phyloP scores from a whole-genome alignment of 2,888 invertebrate species.

The Phyto melanocephala region DNA sequence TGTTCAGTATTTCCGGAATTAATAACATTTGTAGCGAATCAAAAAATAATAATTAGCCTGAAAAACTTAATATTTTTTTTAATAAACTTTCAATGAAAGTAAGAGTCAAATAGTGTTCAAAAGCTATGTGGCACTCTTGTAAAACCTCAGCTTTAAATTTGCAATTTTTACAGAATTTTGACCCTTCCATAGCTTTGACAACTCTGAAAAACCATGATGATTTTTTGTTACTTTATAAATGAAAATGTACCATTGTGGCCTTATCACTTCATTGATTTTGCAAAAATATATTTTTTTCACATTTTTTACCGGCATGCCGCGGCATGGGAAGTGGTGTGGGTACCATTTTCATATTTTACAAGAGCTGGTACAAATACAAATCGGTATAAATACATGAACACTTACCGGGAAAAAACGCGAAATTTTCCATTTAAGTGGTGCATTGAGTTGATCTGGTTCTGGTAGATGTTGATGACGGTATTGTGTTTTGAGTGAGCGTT shows the following conservation, averaged over 20 bases:
- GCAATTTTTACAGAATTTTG: no score
- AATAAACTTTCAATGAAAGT: no score
- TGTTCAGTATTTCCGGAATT: no score
- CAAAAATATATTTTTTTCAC: constrained; percentile 36
- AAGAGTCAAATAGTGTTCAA: no score
- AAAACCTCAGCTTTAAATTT: no score
- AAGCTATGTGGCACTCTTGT: no score
- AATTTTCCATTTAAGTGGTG: constrained; percentile 58
- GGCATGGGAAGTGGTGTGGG: constrained; percentile 13
- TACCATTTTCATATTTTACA: background rate
- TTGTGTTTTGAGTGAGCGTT: background rate
- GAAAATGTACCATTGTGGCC: constrained; percentile 62
- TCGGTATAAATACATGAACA: background rate
- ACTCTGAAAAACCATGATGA: constrained; percentile 3
- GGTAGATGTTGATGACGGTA: background rate
- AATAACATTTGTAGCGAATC: no score
- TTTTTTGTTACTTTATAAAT: constrained; percentile 47
- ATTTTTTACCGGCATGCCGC: constrained; percentile 56
- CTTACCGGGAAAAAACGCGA: constrained; percentile 29
- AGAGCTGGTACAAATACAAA: background rate
- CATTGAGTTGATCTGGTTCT: constrained; percentile 30
- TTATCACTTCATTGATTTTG: constrained; percentile 60
- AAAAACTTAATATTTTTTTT: no score
- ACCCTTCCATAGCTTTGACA: background rate
- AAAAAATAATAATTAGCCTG: no score